phyloP scores from a whole-genome alignment of 2,888 invertebrate genomes.

The Atherix ibis region DNA sequence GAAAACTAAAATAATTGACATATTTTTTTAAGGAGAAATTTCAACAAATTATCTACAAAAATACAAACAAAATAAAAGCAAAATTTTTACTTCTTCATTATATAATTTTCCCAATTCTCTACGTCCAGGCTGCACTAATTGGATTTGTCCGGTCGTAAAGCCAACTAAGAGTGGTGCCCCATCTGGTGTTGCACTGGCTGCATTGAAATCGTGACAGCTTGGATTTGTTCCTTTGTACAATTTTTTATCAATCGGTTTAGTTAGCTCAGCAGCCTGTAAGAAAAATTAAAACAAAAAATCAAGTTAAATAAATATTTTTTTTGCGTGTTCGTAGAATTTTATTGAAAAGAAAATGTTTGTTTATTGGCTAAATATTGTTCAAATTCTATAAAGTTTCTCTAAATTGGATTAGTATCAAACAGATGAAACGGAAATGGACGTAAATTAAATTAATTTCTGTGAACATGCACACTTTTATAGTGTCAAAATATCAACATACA shows the following conservation, averaged over 20 bases:
- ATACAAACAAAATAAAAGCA: neutral
- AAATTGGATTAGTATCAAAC: no score
- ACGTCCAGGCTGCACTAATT: constrained; percentile 91
- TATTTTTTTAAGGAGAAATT: no score
- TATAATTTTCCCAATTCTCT: constrained; percentile 92
- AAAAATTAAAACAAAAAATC: constrained; percentile 6
- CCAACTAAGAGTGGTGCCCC: constrained; percentile 86
- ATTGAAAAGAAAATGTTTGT: neutral
- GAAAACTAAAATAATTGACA: no score
- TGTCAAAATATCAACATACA: no score
- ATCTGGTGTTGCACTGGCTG: constrained; percentile 61
- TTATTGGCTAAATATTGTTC: no score
- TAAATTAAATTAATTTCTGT: no score
- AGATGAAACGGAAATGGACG: no score
- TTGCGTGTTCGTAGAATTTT: neutral
- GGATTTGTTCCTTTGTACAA: constrained; percentile 98
- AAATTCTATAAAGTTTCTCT: no score
- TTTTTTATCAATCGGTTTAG: constrained; percentile 94
- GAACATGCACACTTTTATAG: no score
- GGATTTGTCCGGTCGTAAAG: constrained; percentile 96
- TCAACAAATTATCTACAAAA: neutral
- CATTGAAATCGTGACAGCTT: constrained; percentile 97
- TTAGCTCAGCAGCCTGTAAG: constrained; percentile 76
- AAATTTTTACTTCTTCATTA: constrained; percentile 86
- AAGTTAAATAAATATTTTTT: neutral